Evolutionary conservation across 2,113 vertebrate species (phyloP), one percentile per base, ranked within the genome.

Genomic region (Trichechus manatus): DNA sequence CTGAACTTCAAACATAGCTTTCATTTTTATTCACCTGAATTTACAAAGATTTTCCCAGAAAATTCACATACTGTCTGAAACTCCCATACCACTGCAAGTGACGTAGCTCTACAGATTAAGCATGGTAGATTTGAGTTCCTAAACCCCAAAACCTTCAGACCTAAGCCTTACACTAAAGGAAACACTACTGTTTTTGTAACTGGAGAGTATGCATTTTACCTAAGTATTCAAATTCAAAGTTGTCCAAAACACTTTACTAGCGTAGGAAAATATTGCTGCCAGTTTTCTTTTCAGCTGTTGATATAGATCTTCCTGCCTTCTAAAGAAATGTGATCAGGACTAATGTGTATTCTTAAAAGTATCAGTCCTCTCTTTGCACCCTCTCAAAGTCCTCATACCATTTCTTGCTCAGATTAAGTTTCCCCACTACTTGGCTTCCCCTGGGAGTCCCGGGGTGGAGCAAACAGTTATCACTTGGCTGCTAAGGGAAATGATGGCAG

Each of bases 161-260:
- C 5, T 20, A 2, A 11, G 9, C 7, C 27, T 25, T 56, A 42
- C 4, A 56, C 33, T 74, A 9, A n/a, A 15, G 3, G 10, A 77
- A 22, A 33, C 5, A 9, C 9, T n/a, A 56, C 13, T 1, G 29
- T 22, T 13, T 64, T 31, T 66, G 42, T 31, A 1, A 5, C 27
- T 15, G 1, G 8, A 23, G 17, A 36, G 9, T 10, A 6, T 3
- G 7, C 3, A 20, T 56, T 84, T 79, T 3, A 61, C 0, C 10
- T 14, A 36, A 13, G 2, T 13, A 79, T n/a, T 75, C 70, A 84
- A 53, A 74, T 25, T 50, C 20, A 63, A 42, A 85, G 1, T n/a
- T 74, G n/a, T 39, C 44, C 15, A 23, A 17, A 44, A n/a, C 22
- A 23, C 9, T 42, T 75, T 78, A 5, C 29, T 59, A 75, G 17